These are phyloP conservation scores for Acanthosepion esculentum DNA, from an alignment of 2,888 invertebrate species.

Conservation along the genomic window DNA sequence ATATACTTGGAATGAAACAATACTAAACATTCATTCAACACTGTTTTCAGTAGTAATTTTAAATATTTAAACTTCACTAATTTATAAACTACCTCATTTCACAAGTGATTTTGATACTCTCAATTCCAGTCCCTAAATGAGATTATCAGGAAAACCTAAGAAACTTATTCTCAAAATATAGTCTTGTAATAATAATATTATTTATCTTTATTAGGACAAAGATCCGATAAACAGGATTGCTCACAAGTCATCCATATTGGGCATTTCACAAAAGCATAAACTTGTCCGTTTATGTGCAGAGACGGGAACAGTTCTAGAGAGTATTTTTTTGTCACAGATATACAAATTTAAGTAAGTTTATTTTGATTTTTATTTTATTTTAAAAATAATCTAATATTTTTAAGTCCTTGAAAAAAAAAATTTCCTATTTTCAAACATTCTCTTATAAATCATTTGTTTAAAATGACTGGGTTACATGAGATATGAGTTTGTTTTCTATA, in stretches of 20 bases:
- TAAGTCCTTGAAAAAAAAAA: background rate
- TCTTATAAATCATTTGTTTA: no score
- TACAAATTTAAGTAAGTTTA: constrained; percentile 21
- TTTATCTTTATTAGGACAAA: constrained; percentile 7
- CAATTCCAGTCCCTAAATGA: background rate
- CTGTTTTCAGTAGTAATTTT: no score
- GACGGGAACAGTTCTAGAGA: background rate
- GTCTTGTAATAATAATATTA: background rate
- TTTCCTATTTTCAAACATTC: background rate
- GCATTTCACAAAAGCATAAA: background rate
- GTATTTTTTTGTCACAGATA: background rate
- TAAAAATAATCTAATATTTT: background rate
- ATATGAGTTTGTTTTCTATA: no score
- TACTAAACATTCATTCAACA: no score
- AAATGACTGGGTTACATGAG: no score
- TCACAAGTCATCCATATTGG: background rate
- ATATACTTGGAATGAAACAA: no score
- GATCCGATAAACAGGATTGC: background rate
- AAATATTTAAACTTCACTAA: no score
- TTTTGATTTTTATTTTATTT: background rate
- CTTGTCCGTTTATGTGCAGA: background rate
- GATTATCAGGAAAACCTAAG: background rate
- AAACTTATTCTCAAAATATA: background rate
- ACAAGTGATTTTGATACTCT: no score
- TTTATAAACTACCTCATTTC: no score